phyloP scores from a whole-genome alignment of 2,113 vertebrate species.

The Lipophrys pholis region DNA sequence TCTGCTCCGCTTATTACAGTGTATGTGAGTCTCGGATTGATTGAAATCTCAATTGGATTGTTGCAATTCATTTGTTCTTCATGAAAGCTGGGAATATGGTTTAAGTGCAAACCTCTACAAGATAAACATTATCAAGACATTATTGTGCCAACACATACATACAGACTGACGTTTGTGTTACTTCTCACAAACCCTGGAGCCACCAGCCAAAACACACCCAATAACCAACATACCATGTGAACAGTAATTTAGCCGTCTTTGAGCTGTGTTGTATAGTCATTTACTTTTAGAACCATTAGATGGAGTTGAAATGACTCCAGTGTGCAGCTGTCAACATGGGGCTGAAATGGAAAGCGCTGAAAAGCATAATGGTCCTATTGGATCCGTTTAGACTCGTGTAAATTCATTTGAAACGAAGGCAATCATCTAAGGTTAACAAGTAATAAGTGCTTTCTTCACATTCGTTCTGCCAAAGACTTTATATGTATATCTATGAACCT shows the following conservation, averaged over 20 bases:
- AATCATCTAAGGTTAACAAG: not conserved
- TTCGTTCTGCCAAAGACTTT: not conserved
- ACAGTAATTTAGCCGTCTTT: not conserved
- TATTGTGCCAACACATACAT: not conserved
- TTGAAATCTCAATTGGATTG: not conserved
- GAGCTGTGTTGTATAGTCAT: not conserved
- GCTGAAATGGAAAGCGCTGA: not conserved
- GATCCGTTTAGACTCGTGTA: no score
- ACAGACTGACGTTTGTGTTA: not conserved
- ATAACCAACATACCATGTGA: not conserved
- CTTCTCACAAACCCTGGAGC: not conserved
- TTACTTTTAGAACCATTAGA: not conserved
- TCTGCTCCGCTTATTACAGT: conserved; percentile 22
- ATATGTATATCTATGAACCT: no score
- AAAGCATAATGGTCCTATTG: not conserved
- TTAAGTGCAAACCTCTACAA: not conserved
- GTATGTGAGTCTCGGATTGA: conserved; percentile 29
- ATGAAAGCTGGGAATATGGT: not conserved
- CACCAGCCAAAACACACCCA: not conserved
- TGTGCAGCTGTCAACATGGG: not conserved
- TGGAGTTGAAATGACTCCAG: not conserved
- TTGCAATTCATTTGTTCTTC: conserved; percentile 22
- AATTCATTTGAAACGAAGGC: not conserved
- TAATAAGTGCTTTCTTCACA: not conserved
- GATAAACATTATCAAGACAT: conserved; percentile 9